Percentiles rank a stretch among this genome's conserved stretches.
These are phyloP conservation scores for Liopterus haemorrhoidalis DNA, from an alignment of 2,888 invertebrate species.

Conservation along the genomic window DNA sequence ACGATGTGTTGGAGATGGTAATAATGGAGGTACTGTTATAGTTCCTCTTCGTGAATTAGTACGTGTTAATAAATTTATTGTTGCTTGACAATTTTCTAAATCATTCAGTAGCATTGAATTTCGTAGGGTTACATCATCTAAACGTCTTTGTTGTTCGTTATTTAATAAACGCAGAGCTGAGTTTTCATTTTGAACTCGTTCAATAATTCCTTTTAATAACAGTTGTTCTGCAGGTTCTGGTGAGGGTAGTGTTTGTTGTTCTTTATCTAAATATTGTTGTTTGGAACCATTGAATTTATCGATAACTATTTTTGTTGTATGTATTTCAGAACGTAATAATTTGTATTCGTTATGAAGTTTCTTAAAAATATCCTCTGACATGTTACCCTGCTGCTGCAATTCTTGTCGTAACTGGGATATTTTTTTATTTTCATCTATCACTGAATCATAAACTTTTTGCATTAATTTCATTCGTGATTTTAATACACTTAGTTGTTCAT, in stretches of 20 bases:
- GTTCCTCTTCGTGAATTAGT: conserved; percentile 8
- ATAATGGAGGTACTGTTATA: conserved; percentile 15
- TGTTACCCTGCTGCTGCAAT: conserved; percentile 1
- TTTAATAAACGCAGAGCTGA: conserved; percentile 23
- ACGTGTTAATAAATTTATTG: conserved; percentile 29
- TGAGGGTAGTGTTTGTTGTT: conserved; percentile 10
- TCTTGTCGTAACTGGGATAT: conserved; percentile 2
- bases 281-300: conserved; percentile 8
- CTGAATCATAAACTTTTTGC: conserved; percentile 11
- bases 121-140: conserved; percentile 13
- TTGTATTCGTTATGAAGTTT: conserved; percentile 18
- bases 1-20: neutral
- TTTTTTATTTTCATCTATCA: conserved; percentile 10
- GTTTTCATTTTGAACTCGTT: conserved; percentile 32
- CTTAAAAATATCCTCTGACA: conserved; percentile 12
- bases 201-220: conserved; percentile 24
- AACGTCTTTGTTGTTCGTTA: conserved; percentile 19
- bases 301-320: conserved; percentile 15
- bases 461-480: conserved; percentile 15
- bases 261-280: conserved; percentile 3
- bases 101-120: conserved; percentile 24
- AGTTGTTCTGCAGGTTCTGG: conserved; percentile 21
- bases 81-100: conserved; percentile 31
- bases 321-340: conserved; percentile 19
- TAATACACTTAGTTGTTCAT: conserved; percentile 18